Conservation (phyloP, 2,888 invertebrate genomes). For the Drosophila monieri region DNA sequence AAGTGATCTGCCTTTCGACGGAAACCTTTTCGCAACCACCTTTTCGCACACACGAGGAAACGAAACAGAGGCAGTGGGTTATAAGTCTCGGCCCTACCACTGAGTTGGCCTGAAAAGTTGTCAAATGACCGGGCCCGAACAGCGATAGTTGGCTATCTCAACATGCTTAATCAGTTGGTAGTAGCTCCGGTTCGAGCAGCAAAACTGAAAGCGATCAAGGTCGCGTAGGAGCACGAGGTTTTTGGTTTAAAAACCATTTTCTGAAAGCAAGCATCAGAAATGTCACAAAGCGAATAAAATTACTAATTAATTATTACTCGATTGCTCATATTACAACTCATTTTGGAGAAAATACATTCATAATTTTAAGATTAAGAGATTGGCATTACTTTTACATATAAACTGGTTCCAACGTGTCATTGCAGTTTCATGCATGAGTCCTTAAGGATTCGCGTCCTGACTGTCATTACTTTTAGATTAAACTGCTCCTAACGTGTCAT, state of each 20-base stretch:
- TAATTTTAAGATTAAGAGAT: too few relatives aligned
- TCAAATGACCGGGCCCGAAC: constrained; percentile 24
- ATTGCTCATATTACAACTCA: too few relatives aligned
- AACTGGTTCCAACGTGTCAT: too few relatives aligned
- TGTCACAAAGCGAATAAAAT: too few relatives aligned
- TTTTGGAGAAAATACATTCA: too few relatives aligned
- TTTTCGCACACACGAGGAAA: constrained; percentile 37
- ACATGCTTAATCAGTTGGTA: constrained; percentile 55
- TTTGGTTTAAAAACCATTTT: background rate
- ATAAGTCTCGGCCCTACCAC: background rate
- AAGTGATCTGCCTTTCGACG: constrained; percentile 22
- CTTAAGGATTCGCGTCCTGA: too few relatives aligned
- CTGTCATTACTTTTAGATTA: too few relatives aligned
- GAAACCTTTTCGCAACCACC: constrained; percentile 39
- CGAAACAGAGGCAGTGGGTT: constrained; percentile 4
- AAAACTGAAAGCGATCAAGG: constrained; percentile 63
- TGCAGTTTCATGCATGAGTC: too few relatives aligned
- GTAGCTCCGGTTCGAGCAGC: constrained; percentile 38
- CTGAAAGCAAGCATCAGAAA: too few relatives aligned
- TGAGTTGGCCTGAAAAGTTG: constrained; percentile 23
- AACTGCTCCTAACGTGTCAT: too few relatives aligned
- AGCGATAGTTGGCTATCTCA: constrained; percentile 34
- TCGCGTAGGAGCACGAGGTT: constrained; percentile 19
- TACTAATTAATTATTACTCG: too few relatives aligned
- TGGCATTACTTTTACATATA: too few relatives aligned